Base-by-base conservation (phyloP, 2,797 vertebrate genomes). In the Muraenolepis orangiensis region DNA sequence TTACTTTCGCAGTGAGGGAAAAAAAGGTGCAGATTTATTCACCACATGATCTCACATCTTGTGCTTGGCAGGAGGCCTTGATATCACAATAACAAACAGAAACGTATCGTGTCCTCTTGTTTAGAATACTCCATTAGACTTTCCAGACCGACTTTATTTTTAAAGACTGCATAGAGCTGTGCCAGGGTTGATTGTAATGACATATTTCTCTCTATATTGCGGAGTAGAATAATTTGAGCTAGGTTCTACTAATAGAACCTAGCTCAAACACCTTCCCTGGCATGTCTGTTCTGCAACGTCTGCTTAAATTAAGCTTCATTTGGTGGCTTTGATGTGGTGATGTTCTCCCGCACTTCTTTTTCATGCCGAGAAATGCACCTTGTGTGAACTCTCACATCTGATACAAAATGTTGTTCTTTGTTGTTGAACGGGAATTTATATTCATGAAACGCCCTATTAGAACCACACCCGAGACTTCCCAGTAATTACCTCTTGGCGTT, bases 271-370 rank as follows among this genome's bases (percentile, higher is more conserved):
- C 80, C 72, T 81, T 73, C 34, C 30, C 79, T 74, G 82, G 75
- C 73, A 78, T 75, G 78, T 85, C 78, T 86, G 77, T 80, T 80
- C 76, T 81, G 77, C 86, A 70, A 72, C 75, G 81, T 77, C 78
- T 75, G 72, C 74, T 81, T 78, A 82, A 85, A 81, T 81, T 82
- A 80, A 76, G 69, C 73, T 84, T 83, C 75, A 76, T 77, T n/a
- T 72, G 78, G 74, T 70, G 72, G 76, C 80, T 86, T 87, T 87
- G 81, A 81, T 82, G 75, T 82, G 51, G 75, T 70, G 77, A 84
- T 87, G 77, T 64, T 57, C 73, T 78, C 80, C 64, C 40, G 73
- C 68, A 68, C n/a, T 80, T 76, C 2, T 77, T 75, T 78, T 74
- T 80, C 85, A 78, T 75, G 70, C 76, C 77, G 69, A 71, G 78